Base-by-base conservation (phyloP, 1,140 invertebrate genomes). In the Pachyrhynchus sulphureomaculatus region DNA sequence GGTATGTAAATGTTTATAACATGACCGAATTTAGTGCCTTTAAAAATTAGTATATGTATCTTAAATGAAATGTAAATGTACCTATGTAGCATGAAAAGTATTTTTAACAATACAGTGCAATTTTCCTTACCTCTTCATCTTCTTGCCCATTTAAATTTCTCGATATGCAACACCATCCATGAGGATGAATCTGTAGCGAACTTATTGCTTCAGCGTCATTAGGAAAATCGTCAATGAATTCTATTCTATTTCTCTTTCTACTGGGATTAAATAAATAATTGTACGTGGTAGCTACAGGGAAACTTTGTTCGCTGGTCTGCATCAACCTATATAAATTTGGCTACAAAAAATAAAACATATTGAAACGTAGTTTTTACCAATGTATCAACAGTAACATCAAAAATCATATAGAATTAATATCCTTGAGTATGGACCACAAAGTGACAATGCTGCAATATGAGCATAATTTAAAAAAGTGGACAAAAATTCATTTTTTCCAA, bases 161-260 rank as follows among this genome's bases (percentile, higher is more conserved):
- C 24, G 91, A 93, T 20, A 95, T 75, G 9, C 89, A 89, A 76
- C 89, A 91, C 89, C 92, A 95, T 2, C 93, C 92, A 71, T 93
- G 87, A 4, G 94, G 94, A 80, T 97, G 93, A 62, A 97, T 86
- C 81, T 95, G 89, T 37, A 95, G 77, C 13, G 92, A 93, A 65
- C 91, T 90, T 66, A 96, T 91, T 49, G 93, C 88, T 78, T 94
- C 90, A 0, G 93, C 92, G 67, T 94, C 91, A 74, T 95, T 90
- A 0, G 93, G 92, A 75, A 96, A 96, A 80, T 96, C 94, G 1
- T 88, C 88, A 4, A 96, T 84, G 70, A 96, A 88, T 77, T 96
- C 93, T 2, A 96, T 85, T 39, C 93, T 81, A 77, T 96, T 96
- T 57, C 88, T 82, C 59, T 84, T 84, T 29, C 91, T 82, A 6